These are phyloP conservation scores for Bambusicola thoracicus DNA, from an alignment of 2,113 vertebrate genomes.

Conservation along the genomic window DNA sequence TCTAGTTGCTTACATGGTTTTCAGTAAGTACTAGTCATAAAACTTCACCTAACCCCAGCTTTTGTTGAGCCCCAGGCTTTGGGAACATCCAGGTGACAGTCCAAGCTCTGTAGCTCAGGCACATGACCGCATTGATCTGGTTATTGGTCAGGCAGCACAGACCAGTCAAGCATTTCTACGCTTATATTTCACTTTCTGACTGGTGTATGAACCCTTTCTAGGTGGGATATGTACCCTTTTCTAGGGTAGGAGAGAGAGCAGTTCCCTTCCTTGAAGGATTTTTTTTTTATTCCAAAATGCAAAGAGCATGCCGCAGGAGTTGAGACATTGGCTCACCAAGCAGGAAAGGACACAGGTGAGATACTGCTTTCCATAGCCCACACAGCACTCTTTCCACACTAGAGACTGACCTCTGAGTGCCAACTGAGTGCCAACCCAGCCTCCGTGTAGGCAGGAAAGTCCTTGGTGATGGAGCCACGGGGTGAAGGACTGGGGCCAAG, in stretches of 20 bases:
- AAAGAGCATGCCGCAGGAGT: background rate
- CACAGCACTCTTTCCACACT: background rate
- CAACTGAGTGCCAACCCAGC: background rate
- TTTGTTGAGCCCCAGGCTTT: background rate
- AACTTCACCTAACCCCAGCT: background rate
- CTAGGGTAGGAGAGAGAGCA: background rate
- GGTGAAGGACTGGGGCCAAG: background rate
- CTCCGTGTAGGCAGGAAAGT: background rate
- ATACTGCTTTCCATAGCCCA: background rate
- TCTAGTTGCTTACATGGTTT: background rate
- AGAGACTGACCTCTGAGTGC: background rate
- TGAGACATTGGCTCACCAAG: background rate
- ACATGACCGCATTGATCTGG: background rate
- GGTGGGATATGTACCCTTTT: background rate
- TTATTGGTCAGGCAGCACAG: background rate
- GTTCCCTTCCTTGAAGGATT: background rate
- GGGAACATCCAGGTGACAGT: background rate
- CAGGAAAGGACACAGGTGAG: background rate
- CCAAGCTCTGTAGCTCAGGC: background rate
- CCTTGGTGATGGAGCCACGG: fast-evolving
- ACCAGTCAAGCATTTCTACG: background rate
- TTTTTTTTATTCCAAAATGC: background rate
- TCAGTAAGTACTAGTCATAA: background rate
- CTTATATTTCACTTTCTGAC: background rate
- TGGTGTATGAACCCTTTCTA: background rate